These are phyloP conservation scores for Chaetogeoica ovagalla DNA, from an alignment of 2,888 invertebrate genomes.

Conservation along the genomic window DNA sequence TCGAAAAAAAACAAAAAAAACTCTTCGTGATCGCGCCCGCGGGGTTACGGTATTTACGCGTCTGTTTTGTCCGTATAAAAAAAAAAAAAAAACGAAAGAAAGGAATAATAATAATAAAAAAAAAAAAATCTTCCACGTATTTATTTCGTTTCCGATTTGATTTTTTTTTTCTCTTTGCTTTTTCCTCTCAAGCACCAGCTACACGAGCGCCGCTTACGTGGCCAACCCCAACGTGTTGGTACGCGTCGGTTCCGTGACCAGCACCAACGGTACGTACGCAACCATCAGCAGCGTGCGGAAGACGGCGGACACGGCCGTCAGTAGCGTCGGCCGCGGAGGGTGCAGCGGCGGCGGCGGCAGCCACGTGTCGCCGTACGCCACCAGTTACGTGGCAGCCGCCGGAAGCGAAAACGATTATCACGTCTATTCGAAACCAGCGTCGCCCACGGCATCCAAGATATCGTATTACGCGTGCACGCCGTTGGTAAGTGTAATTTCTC, in stretches of 20 bases:
- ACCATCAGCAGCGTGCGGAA: conserved; percentile 82
- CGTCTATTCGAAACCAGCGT: conserved; percentile 67
- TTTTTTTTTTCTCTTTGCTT: neutral
- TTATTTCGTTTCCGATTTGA: neutral
- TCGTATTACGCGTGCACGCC: conserved; percentile 82
- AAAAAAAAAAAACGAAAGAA: neutral
- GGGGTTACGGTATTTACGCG: neutral
- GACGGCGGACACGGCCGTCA: conserved; percentile 61
- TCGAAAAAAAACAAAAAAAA: neutral
- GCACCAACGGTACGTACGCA: conserved; percentile 78
- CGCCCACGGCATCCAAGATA: conserved; percentile 66
- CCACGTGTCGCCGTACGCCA: conserved; percentile 69
- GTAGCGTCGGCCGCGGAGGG: neutral
- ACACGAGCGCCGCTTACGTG: conserved; percentile 75
- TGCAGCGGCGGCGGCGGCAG: conserved; percentile 61
- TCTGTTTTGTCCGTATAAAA: neutral
- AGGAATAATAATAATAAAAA: too few species aligned
- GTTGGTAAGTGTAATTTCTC: conserved; percentile 60
- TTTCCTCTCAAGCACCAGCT: conserved; percentile 67
- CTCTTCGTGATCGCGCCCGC: too few species aligned
- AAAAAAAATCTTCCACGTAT: too few species aligned
- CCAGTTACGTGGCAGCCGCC: conserved; percentile 60
- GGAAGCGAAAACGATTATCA: conserved; percentile 55
- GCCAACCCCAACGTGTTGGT: conserved; percentile 78
- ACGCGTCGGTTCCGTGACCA: conserved; percentile 71